Base-by-base conservation (phyloP, 1,140 invertebrate genomes). In the Drosophila ficusphila region DNA sequence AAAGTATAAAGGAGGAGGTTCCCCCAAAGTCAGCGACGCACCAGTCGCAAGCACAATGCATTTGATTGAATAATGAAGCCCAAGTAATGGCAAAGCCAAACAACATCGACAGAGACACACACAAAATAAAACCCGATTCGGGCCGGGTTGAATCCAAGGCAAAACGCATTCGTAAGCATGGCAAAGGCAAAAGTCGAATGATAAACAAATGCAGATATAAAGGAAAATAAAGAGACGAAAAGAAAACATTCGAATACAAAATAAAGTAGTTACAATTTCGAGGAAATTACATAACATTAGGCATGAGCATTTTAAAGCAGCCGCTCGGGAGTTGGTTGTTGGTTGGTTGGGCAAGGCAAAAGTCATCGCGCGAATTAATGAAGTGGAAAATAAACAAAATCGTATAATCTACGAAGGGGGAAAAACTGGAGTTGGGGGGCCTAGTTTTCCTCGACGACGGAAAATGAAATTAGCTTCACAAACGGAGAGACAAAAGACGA, bases 361-460 rank as follows among this genome's bases (percentile, higher is more conserved):
- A 75, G 64, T 79, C 79, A 69, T 71, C 68, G 67, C 61, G 68
- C 76, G 57, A 82, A 57, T 88, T 85, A 85, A 85, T 85, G 82
- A 85, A 85, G 82, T 85, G 77, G 68, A 85, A 85, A 86, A 85
- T 85, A 85, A 83, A 83, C 74, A 83, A 65, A 83, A 78, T 74
- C 70, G 65, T 54, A 75, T 65, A 77, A 77, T 82, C 52, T 77
- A 49, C 41, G 12, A 18, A 18, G 41, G 27, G 64, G 19, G 19
- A 47, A n/a, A n/a, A n/a, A 46, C 7, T 21, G 25, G 23, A 7
- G 42, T 14, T 31, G 19, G 29, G 31, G 29, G 29, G 14, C 56
- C 31, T 31, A 29, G 34, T 41, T 70, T 69, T 57, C 44, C 52
- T 23, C 31, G 18, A 46, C 16, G 51, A 70, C 75, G 79, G 64